Conservation (phyloP, 2,113 vertebrate genomes). For the Theristicus caerulescens region DNA sequence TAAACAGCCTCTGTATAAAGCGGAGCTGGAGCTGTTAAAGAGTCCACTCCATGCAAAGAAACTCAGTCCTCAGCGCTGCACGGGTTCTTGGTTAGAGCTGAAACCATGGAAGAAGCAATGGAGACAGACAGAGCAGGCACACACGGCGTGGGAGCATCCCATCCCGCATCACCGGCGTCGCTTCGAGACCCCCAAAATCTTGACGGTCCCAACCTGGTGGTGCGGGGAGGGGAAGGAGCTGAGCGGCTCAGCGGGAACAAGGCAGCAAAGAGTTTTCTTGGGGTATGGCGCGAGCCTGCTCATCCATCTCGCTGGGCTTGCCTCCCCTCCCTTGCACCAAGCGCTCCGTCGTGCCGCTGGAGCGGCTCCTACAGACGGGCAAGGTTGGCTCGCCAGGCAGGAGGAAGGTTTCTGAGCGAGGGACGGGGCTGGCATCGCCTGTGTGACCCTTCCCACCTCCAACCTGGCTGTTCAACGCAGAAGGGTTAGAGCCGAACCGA, state of each 20-base stretch:
- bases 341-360: fast-evolving
- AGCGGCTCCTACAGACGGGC: not conserved
- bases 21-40: not conserved
- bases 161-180: fast-evolving
- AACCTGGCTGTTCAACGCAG: not conserved
- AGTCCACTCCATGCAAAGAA: not conserved
- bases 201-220: fast-evolving
- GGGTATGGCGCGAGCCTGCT: fast-evolving
- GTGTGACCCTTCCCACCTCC: fast-evolving
- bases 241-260: fast-evolving
- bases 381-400: not conserved
- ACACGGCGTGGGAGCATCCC: fast-evolving
- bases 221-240: not conserved
- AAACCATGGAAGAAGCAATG: not conserved
- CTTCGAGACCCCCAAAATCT: not conserved
- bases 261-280: not conserved
- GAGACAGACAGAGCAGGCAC: not conserved
- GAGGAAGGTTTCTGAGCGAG: not conserved
- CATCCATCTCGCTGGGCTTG: not conserved
- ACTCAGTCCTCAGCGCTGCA: fast-evolving
- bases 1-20: not conserved
- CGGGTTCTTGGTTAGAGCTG: not conserved
- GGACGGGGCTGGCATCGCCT: not conserved
- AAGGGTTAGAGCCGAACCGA: not conserved
- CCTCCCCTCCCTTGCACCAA: not conserved